phyloP scores from a whole-genome alignment of 2,888 invertebrate species.

The Heliconius ismenius region DNA sequence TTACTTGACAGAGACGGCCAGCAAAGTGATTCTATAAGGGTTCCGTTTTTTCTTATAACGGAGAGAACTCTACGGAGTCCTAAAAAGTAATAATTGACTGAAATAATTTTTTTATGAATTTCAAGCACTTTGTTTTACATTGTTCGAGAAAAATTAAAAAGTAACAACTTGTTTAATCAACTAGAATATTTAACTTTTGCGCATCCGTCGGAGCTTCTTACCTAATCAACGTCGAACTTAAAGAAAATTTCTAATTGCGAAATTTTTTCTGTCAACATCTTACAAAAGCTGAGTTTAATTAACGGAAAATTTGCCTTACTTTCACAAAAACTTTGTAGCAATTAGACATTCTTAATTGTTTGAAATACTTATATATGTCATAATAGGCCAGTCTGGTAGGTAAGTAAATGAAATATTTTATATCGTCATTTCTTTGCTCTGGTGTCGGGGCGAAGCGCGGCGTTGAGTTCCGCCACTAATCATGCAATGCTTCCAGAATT shows the following conservation, averaged over 20 bases:
- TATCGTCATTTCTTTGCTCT: too few species aligned
- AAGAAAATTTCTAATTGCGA: constrained; percentile 26
- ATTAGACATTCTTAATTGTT: background rate
- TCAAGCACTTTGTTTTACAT: background rate
- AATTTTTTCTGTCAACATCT: constrained; percentile 29
- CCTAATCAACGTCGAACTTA: constrained; percentile 11
- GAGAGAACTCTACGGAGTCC: too few species aligned
- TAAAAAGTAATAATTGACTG: too few species aligned
- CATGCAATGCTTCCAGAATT: too few species aligned
- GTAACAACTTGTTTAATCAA: constrained; percentile 13
- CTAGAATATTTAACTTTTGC: constrained; percentile 24
- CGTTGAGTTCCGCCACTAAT: too few species aligned
- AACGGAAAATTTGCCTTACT: background rate
- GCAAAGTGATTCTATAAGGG: too few species aligned
- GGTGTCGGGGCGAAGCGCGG: too few species aligned
- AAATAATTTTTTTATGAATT: background rate
- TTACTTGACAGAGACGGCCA: too few species aligned
- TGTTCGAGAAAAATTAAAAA: background rate
- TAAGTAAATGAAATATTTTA: too few species aligned
- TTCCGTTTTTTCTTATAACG: too few species aligned
- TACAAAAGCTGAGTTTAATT: constrained; percentile 15
- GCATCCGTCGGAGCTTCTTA: background rate
- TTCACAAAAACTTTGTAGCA: background rate
- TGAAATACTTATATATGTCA: background rate
- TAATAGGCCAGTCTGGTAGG: background rate